These are phyloP conservation scores for Cheilosia grossa DNA, from an alignment of 2,888 invertebrate genomes.

Conservation along the genomic window DNA sequence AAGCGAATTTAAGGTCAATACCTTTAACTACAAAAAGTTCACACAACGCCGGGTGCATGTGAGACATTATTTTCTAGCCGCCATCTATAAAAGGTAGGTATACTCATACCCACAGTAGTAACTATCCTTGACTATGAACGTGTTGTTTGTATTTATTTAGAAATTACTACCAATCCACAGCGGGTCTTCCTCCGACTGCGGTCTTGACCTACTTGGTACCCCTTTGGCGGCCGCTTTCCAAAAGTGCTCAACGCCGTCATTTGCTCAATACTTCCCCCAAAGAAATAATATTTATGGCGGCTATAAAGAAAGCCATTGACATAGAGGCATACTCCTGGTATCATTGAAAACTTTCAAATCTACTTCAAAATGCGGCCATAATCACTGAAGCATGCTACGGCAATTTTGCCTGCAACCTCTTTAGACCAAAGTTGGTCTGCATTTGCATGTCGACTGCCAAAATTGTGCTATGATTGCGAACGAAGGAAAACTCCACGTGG, in stretches of 20 bases:
- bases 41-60: too few species aligned
- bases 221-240: background rate
- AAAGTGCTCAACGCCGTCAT: background rate
- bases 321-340: background rate
- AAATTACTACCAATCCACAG: too few species aligned
- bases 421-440: background rate
- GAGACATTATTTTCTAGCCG: too few species aligned
- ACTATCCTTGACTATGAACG: too few species aligned
- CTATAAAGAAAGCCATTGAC: background rate
- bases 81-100: too few species aligned
- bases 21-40: too few species aligned
- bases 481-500: slow-evolving; percentile 13
- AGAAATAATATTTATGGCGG: background rate
- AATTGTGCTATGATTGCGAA: background rate
- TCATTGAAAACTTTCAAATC: slow-evolving; percentile 11
- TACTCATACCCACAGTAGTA: too few species aligned
- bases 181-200: too few species aligned
- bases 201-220: too few species aligned
- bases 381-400: slow-evolving; percentile 13
- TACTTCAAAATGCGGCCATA: slow-evolving; percentile 11
- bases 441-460: slow-evolving; percentile 13
- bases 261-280: background rate
- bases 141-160: too few species aligned
- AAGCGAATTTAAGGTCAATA: too few species aligned
- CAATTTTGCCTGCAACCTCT: slow-evolving; percentile 7